phyloP scores from a whole-genome alignment of 2,113 vertebrate species.

The Elanoides forficatus region DNA sequence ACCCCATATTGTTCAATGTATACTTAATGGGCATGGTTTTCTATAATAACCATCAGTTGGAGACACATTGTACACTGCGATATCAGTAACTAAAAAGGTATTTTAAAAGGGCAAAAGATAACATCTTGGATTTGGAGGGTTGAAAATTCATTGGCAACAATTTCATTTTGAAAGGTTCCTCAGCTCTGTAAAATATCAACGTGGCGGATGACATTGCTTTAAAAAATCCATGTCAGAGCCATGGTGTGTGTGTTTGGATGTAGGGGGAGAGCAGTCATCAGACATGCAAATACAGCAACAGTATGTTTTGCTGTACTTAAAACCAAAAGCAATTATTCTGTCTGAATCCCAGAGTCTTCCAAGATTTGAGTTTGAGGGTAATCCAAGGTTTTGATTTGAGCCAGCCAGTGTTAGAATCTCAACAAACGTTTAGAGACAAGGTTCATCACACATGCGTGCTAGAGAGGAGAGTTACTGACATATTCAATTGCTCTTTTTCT shows the following conservation, averaged over 20 bases:
- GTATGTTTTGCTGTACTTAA: not conserved
- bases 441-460: rapidly evolving
- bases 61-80: not conserved
- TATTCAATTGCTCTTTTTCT: not conserved
- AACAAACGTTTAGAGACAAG: not conserved
- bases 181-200: not conserved
- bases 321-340: not conserved
- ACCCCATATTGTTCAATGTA: not conserved
- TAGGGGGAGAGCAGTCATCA: not conserved
- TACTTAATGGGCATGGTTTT: not conserved
- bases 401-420: not conserved
- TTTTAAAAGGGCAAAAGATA: not conserved
- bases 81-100: not conserved
- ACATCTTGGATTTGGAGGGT: not conserved
- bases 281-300: not conserved
- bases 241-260: not conserved
- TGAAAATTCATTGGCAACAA: not conserved
- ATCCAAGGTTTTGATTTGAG: not conserved
- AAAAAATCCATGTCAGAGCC: not conserved
- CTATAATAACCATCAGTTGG: not conserved
- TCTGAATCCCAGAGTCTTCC: not conserved
- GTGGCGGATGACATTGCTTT: not conserved
- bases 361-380: not conserved
- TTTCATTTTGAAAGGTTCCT: not conserved
- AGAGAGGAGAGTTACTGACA: not conserved